Base-by-base conservation (phyloP, 1,140 invertebrate species). In the Penaeus chinensis region DNA sequence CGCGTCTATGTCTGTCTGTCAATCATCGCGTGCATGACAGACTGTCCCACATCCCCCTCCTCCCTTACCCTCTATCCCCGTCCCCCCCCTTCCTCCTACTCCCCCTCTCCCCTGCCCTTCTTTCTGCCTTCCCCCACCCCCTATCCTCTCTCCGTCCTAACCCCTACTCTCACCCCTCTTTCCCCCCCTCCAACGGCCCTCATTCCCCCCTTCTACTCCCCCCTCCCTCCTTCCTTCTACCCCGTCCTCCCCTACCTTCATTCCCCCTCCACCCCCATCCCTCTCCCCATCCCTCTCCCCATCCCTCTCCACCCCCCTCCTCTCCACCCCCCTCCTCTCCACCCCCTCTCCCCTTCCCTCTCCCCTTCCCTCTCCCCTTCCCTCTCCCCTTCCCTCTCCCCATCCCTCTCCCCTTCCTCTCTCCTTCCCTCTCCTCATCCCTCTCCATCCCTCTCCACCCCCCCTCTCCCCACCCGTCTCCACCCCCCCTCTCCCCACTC, bases 11-110 rank as follows among this genome's bases (percentile, higher is more conserved):
- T 82, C 81, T 66, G 81, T 82, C 81, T 79, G 84, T 85, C 84
- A 85, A 85, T 85, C 84, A 85, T 85, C 32, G 78, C 79, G 78
- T 87, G 78, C 79, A 82, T 76, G 78, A 82, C 79, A 37, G 7
- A 62, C 22, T 62, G 11, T 42, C 71, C 85, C 20, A 27, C 80
- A 24, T 19, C 20, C 54, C 74, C 13, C 47, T 7, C 69, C 74
- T 22, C 27, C 27, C 60, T 37, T 77, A 18, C n/a, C 42, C 1
- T 74, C 71, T 32, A 2, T 13, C 69, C 71, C n/a, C 18, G 18
- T 27, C n/a, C 54, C 62, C 71, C 62, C n/a, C 24, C 32, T 20
- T n/a, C 71, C 63, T 4, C 62, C 61, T 27, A 13, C 74, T 27
- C 69, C 69, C 37, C 69, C 24, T 32, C 19, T 37, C n/a, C 19